Percentiles rank a stretch among this genome's conserved stretches.
Conservation (phyloP, 1,140 invertebrate species). For the Solenopsis invicta region DNA sequence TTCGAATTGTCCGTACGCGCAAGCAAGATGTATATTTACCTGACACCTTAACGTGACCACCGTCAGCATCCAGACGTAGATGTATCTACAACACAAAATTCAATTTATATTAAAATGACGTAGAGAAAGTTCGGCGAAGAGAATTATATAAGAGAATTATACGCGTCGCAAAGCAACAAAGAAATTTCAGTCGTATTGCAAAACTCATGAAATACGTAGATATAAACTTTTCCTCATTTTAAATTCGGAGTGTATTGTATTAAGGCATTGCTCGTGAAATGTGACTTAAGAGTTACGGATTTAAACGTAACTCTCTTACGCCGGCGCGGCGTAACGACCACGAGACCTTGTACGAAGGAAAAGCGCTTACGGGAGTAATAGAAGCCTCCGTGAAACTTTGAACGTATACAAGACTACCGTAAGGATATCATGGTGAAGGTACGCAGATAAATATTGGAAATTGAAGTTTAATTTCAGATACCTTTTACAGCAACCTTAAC, state of each 20-base stretch:
- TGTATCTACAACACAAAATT: conserved; percentile 81
- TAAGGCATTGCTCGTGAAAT: not conserved
- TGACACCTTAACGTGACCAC: conserved; percentile 76
- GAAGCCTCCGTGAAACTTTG: not conserved
- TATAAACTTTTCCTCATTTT: not conserved
- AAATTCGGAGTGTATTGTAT: not conserved
- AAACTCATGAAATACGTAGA: not conserved
- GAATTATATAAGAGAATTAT: not conserved
- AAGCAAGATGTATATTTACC: conserved; percentile 74
- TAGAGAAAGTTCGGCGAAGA: not conserved
- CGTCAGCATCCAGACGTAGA: conserved; percentile 81
- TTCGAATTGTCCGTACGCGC: not conserved
- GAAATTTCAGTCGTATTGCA: not conserved
- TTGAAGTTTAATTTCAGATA: too few species aligned
- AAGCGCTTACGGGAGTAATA: not conserved
- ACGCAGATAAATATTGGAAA: too few species aligned
- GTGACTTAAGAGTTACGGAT: not conserved
- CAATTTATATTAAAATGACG: not conserved
- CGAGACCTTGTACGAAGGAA: not conserved
- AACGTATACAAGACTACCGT: not conserved
- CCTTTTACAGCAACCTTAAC: too few species aligned
- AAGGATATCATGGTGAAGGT: too few species aligned
- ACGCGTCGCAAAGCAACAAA: not conserved
- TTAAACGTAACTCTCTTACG: not conserved
- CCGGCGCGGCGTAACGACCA: not conserved